These are phyloP conservation scores for Hypolimnas misippus DNA, from an alignment of 2,888 invertebrate species.

Conservation along the genomic window DNA sequence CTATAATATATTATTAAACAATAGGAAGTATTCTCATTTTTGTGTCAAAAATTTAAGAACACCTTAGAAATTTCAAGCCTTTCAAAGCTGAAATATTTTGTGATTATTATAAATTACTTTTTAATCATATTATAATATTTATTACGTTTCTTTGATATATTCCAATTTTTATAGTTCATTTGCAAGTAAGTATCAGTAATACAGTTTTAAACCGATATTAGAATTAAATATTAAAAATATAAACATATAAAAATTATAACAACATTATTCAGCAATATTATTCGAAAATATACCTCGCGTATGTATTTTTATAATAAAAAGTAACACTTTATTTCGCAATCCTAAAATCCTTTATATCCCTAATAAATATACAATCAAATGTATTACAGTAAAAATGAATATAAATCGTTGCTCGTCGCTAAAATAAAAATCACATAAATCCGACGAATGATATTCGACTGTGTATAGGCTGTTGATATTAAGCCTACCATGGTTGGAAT, in stretches of 20 bases:
- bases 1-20: neutral
- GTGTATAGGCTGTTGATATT: conserved; percentile 44
- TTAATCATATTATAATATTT: no score
- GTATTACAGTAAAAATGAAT: conserved; percentile 35
- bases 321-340: conserved; percentile 6
- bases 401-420: conserved; percentile 27
- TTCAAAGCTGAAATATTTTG: no score
- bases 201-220: no score
- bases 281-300: neutral
- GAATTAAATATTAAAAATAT: no score
- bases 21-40: no score
- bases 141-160: no score
- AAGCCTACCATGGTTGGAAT: conserved; percentile 63
- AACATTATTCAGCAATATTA: neutral
- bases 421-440: conserved; percentile 39
- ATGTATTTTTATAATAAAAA: conserved; percentile 3
- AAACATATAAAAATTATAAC: neutral
- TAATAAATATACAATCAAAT: conserved; percentile 34
- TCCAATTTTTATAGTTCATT: no score
- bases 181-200: no score
- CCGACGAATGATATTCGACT: conserved; percentile 27
- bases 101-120: no score
- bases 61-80: no score
- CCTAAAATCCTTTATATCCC: conserved; percentile 20
- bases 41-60: no score